These are phyloP conservation scores for Cephus nigrinus DNA, from an alignment of 2,888 invertebrate genomes.

Conservation along the genomic window DNA sequence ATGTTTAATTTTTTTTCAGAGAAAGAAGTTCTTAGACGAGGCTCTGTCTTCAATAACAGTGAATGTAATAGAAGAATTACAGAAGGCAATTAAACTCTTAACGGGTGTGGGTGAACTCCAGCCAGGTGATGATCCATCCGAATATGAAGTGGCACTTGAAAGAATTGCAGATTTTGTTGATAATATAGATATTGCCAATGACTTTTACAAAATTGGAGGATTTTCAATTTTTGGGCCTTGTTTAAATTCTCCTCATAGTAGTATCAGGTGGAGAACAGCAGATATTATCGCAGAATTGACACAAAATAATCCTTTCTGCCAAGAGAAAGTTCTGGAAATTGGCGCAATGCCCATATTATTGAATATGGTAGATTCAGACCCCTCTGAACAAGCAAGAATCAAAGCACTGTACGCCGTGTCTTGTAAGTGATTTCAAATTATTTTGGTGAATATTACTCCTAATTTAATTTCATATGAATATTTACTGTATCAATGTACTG, in stretches of 20 bases:
- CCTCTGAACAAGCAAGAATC: constrained; percentile 69
- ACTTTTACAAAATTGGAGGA: constrained; percentile 88
- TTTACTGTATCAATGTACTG: not conserved
- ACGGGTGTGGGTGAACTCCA: constrained; percentile 68
- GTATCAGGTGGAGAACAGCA: constrained; percentile 75
- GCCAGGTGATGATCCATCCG: constrained; percentile 69
- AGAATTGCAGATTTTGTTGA: constrained; percentile 77
- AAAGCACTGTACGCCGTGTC: constrained; percentile 85
- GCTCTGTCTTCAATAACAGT: constrained; percentile 78
- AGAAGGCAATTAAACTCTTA: constrained; percentile 73
- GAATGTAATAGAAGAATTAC: constrained; percentile 76
- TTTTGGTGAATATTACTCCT: not conserved
- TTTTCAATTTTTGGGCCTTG: constrained; percentile 78
- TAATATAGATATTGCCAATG: constrained; percentile 84
- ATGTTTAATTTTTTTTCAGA: constrained; percentile 67
- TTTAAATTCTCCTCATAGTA: constrained; percentile 72
- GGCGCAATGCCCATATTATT: constrained; percentile 75
- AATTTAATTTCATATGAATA: not conserved
- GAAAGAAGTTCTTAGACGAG: constrained; percentile 77
- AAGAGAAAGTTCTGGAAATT: constrained; percentile 75
- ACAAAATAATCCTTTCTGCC: constrained; percentile 89
- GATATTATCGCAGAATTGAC: constrained; percentile 81
- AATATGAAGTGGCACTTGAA: constrained; percentile 75
- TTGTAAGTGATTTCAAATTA: constrained; percentile 69
- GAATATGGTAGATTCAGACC: constrained; percentile 71